phyloP scores from a whole-genome alignment of 1,140 invertebrate genomes.

The Tetranychus cinnabarinus region DNA sequence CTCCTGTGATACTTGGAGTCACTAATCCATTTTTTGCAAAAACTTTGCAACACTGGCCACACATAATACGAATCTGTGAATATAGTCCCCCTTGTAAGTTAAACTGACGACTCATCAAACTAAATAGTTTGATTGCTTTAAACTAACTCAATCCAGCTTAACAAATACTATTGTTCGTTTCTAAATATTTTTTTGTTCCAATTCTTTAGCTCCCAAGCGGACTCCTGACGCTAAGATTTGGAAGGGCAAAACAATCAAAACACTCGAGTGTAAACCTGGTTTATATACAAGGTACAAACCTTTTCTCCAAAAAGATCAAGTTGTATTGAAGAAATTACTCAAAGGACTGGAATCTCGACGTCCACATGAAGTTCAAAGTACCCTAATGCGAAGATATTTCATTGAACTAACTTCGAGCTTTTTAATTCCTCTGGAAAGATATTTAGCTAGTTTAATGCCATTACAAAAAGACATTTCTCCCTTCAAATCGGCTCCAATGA shows the following conservation, averaged over 20 bases:
- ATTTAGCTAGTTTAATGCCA: conserved; percentile 91
- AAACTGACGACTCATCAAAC: background rate
- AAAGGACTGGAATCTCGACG: conserved; percentile 55
- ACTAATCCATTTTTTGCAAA: conserved; percentile 99
- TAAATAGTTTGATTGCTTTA: background rate
- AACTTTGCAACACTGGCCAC: conserved; percentile 93
- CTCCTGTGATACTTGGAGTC: conserved; percentile 79
- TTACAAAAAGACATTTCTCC: conserved; percentile 87
- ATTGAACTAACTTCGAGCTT: conserved; percentile 93
- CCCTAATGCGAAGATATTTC: conserved; percentile 56
- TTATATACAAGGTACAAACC: conserved; percentile 84
- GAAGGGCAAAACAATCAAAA: conserved; percentile 21
- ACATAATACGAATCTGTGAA: conserved; percentile 61
- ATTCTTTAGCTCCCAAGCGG: background rate
- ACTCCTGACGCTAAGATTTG: conserved; percentile 18
- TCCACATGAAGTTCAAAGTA: conserved; percentile 65
- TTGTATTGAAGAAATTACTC: conserved; percentile 63
- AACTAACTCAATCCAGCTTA: background rate
- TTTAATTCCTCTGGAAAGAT: conserved; percentile 92
- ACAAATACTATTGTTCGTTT: background rate
- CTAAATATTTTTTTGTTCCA: background rate
- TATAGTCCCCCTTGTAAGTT: background rate
- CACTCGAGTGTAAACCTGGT: conserved; percentile 29
- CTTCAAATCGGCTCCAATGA: conserved; percentile 68
- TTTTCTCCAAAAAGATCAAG: conserved; percentile 78